Base-by-base conservation (phyloP, 2,888 invertebrate species). In the Lepidonotus clava region DNA sequence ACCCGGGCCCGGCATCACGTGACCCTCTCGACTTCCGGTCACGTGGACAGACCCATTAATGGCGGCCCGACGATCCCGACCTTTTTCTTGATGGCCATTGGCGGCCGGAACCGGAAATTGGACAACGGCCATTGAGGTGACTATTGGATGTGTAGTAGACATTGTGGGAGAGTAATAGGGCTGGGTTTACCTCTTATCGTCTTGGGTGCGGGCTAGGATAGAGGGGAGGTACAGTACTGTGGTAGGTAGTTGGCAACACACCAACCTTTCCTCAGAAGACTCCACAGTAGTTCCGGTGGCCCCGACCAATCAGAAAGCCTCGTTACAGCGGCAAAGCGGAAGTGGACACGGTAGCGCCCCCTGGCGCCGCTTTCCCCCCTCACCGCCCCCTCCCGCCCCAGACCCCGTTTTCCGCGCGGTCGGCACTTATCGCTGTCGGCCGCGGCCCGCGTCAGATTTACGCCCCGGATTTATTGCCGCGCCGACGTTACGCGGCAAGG, bases 41-140 rank as follows among this genome's bases (percentile, higher is more conserved):
- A 34, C 71, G 36, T 36, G 71, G 1, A 0, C 5, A 18, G 6
- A 71, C 6, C 2, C 38, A n/a, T 38, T 71, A 71, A 71, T 71
- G 71, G 36, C 38, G 36, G 38, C 71, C 18, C 38, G 71, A 71
- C 71, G 34, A 32, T 67, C 1, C 71, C 18, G 36, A 38, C 8
- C 38, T 38, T 71, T 18, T 38, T 71, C 36, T 5, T 38, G 71
- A 18, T n/a, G 71, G 71, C 36, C 71, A 71, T 71, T 2, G 34
- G 34, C 8, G 71, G 36, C 38, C 0, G 71, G 14, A 18, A 71
- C 71, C 71, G 38, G 71, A 71, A 71, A 71, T 71, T 71, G 71
- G 36, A 61, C 18, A 24, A 18, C 24, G n/a, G 28, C 24, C 61
- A 61, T 61, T 61, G 24, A 28, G 56, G 61, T 2, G 4, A 56